A percentile compares a stretch with the other conserved stretches of the same genome.
Evolutionary conservation across 2,113 vertebrate species (phyloP).

Genomic region (Boleophthalmus pectinirostris): DNA sequence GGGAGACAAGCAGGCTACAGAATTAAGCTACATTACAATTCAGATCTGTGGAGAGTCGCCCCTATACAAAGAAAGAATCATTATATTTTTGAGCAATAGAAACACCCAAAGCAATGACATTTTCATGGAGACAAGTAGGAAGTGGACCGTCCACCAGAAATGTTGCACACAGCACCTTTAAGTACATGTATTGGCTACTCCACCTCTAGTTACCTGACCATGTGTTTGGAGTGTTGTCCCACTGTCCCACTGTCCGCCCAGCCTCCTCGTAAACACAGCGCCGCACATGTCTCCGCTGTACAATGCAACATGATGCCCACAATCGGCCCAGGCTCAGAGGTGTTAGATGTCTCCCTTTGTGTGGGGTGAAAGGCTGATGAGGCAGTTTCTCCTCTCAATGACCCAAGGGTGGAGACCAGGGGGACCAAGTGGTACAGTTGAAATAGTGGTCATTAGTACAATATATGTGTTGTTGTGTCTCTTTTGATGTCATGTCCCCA

Average conservation of each 20-base stretch:
- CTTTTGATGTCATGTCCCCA: neutral
- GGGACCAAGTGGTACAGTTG: constrained; percentile 29
- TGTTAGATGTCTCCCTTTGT: constrained; percentile 71
- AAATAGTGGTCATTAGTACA: constrained; percentile 8
- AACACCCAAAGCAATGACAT: too few species aligned
- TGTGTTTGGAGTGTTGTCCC: constrained; percentile 35
- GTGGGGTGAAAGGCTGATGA: constrained; percentile 58
- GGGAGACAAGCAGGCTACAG: too few species aligned
- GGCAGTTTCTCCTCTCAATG: constrained; percentile 53
- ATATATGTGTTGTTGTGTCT: constrained; percentile 1
- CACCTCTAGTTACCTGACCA: constrained; percentile 14
- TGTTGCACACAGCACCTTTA: too few species aligned
- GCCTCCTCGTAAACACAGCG: constrained; percentile 26
- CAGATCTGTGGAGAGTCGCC: too few species aligned
- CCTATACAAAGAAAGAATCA: too few species aligned
- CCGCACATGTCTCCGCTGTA: constrained; percentile 42
- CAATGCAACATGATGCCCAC: constrained; percentile 53
- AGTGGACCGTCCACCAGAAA: neutral
- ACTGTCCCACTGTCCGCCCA: neutral
- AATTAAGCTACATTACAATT: too few species aligned
- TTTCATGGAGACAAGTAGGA: too few species aligned
- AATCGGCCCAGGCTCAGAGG: constrained; percentile 45
- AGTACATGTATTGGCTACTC: too few species aligned
- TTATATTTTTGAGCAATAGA: too few species aligned
- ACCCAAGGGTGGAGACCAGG: constrained; percentile 43